These are phyloP conservation scores for Neosalanx taihuensis DNA, from an alignment of 2,797 vertebrate species.

Conservation along the genomic window DNA sequence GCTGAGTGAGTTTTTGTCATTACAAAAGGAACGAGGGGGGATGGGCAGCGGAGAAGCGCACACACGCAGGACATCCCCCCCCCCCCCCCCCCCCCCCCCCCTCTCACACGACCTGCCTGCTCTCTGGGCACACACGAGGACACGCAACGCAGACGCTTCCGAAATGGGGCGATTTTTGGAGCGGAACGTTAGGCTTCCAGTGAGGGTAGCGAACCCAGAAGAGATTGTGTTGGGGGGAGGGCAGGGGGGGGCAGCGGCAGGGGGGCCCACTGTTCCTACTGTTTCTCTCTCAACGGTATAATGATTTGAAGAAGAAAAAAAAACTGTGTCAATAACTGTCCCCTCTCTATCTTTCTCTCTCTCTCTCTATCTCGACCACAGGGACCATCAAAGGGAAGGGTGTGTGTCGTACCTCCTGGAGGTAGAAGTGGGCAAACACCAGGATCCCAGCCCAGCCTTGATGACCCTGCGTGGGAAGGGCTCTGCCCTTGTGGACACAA, in stretches of 20 bases:
- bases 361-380: not conserved
- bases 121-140: too few species aligned
- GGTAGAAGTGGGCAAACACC: not conserved
- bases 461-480: not conserved
- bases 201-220: not conserved
- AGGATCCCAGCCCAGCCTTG: not conserved
- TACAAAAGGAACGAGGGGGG: not conserved
- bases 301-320: too few species aligned
- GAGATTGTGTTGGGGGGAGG: not conserved
- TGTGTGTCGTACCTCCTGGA: not conserved
- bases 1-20: not conserved
- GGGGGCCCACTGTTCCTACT: not conserved
- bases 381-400: not conserved
- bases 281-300: too few species aligned
- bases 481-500: not conserved
- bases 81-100: too few species aligned
- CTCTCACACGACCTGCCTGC: too few species aligned
- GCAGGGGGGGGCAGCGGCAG: too few species aligned
- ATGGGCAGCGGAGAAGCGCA: not conserved
- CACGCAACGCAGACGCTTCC: too few species aligned
- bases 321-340: not conserved
- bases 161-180: too few species aligned
- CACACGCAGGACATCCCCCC: not conserved
- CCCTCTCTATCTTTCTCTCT: not conserved
- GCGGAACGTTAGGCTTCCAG: too few species aligned